These are phyloP conservation scores for Euwallacea fornicatus DNA, from an alignment of 1,140 invertebrate genomes.

Conservation along the genomic window DNA sequence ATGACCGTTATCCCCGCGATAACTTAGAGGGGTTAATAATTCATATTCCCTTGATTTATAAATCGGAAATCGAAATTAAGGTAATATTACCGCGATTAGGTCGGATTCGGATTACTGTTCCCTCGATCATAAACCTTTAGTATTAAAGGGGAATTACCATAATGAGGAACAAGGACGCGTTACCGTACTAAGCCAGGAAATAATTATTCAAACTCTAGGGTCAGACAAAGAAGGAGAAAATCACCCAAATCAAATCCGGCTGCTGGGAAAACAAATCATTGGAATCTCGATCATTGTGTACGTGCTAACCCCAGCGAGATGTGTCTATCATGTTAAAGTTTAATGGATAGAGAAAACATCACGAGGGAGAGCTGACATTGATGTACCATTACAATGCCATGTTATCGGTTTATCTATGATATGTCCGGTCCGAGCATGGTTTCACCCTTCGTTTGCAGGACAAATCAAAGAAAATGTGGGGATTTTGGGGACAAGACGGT, in stretches of 20 bases:
- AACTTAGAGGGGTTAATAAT: conserved; percentile 7
- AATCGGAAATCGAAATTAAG: conserved; percentile 19
- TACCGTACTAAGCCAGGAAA: background rate
- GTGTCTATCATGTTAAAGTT: conserved; percentile 17
- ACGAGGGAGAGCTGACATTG: conserved; percentile 8
- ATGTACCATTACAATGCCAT: conserved; percentile 21
- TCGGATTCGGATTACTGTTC: conserved; percentile 1
- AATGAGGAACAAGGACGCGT: no score
- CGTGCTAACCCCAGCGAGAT: conserved; percentile 2
- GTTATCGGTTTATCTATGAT: conserved; percentile 23
- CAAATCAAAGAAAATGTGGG: conserved; percentile 8
- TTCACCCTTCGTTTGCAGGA: background rate
- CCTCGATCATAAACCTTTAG: no score
- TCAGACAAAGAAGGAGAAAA: background rate
- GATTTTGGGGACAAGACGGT: background rate
- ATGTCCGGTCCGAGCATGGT: conserved; percentile 12
- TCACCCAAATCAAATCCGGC: background rate
- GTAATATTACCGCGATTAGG: conserved; percentile 11
- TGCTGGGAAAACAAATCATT: conserved; percentile 7
- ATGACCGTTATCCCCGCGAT: conserved; percentile 14
- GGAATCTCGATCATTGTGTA: background rate
- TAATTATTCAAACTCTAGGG: background rate
- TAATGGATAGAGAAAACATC: conserved; percentile 17
- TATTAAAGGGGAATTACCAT: no score
- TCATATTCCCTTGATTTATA: conserved; percentile 17